A percentile compares a stretch with the other conserved stretches of the same genome.
These are phyloP conservation scores for Enteromius unitaeniatus DNA, from an alignment of 2,797 vertebrate genomes.

Conservation along the genomic window DNA sequence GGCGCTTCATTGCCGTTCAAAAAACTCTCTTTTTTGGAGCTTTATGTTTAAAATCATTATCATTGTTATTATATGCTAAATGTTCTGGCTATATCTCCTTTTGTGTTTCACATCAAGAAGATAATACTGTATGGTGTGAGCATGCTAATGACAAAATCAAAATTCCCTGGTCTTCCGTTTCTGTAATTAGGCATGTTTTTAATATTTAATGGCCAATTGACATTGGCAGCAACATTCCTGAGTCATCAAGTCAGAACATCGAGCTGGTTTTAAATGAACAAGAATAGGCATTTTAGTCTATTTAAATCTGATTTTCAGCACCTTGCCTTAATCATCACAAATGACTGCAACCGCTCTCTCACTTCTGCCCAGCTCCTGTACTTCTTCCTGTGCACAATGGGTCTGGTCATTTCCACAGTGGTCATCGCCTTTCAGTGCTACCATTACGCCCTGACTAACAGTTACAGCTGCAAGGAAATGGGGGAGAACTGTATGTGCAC, in stretches of 20 bases:
- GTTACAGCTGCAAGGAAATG: conserved; percentile 75
- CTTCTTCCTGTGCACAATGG: conserved; percentile 86
- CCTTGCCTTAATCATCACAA: neutral
- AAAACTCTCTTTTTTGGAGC: neutral
- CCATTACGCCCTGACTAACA: conserved; percentile 81
- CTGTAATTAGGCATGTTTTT: conserved; percentile 3
- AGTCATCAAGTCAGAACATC: neutral
- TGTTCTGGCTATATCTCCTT: neutral
- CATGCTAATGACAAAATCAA: conserved; percentile 1
- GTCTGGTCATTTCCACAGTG: conserved; percentile 85
- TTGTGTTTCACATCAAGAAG: neutral
- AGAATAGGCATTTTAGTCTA: conserved; percentile 16
- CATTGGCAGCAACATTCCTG: conserved; percentile 13
- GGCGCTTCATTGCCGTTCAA: neutral
- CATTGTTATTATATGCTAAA: neutral
- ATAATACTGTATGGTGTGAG: neutral
- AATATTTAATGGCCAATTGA: neutral
- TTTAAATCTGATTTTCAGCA: conserved; percentile 11
- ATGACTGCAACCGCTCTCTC: neutral
- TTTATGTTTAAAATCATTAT: neutral
- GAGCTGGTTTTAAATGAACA: conserved; percentile 29
- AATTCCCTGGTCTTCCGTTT: neutral
- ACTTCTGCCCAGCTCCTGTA: conserved; percentile 83
- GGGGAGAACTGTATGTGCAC: conserved; percentile 82
- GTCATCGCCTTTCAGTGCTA: conserved; percentile 87